These are phyloP conservation scores for Pseudotriccus pelzelni DNA, from an alignment of 2,797 vertebrate genomes.

Conservation along the genomic window DNA sequence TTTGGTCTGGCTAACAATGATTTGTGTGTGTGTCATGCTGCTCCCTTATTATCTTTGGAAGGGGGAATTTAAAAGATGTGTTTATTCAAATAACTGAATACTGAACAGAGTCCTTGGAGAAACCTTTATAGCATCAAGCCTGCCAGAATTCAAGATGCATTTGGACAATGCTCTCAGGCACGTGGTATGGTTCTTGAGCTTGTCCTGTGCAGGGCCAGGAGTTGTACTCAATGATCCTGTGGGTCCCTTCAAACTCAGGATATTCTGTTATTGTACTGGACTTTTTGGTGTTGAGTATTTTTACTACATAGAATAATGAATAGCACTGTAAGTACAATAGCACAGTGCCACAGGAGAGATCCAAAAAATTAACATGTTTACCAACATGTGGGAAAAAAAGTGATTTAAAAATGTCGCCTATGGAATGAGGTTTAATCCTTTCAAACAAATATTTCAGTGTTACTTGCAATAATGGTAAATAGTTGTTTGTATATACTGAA, in stretches of 20 bases:
- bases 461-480: not conserved
- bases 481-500: not conserved
- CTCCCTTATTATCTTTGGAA: not conserved
- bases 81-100: not conserved
- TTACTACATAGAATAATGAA: not conserved
- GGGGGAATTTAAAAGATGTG: not conserved
- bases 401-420: not conserved
- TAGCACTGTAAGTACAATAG: not conserved
- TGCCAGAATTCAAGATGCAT: not conserved
- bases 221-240: not conserved
- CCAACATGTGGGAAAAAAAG: fast-evolving
- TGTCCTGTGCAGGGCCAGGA: not conserved
- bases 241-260: not conserved
- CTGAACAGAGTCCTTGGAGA: not conserved
- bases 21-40: not conserved
- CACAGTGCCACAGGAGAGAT: not conserved
- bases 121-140: not conserved
- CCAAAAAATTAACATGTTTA: not conserved
- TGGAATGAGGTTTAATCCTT: not conserved
- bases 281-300: not conserved
- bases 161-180: not conserved
- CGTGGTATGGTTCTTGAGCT: not conserved
- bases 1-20: not conserved
- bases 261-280: not conserved
- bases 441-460: not conserved